phyloP scores from a whole-genome alignment of 2,797 vertebrate species.

The Sebastes umbrosus region DNA sequence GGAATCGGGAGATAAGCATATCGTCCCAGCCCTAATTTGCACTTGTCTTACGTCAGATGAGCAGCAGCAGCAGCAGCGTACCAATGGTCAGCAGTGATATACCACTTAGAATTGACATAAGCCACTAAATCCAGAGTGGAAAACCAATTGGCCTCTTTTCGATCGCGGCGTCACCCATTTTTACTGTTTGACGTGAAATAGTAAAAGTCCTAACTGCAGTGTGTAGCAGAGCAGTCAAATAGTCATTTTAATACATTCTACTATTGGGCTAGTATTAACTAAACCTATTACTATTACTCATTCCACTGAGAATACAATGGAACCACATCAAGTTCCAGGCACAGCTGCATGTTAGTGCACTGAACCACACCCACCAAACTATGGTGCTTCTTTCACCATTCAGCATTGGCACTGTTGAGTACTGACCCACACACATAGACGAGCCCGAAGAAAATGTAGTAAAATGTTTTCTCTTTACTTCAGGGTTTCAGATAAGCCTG shows the following conservation, averaged over 20 bases:
- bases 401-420: neutral
- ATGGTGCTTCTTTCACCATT: neutral
- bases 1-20: neutral
- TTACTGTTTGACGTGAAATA: neutral
- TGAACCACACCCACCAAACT: neutral
- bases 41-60: neutral
- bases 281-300: neutral
- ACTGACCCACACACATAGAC: neutral
- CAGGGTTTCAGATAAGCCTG: constrained; percentile 93
- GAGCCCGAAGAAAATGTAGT: constrained; percentile 55
- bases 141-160: neutral
- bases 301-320: neutral
- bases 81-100: neutral
- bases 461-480: constrained; percentile 85
- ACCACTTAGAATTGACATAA: neutral
- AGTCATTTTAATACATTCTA: neutral
- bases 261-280: neutral
- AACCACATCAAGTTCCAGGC: neutral
- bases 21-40: neutral
- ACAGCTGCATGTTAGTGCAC: neutral
- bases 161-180: neutral
- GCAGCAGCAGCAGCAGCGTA: neutral
- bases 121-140: neutral
- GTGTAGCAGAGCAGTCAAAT: neutral
- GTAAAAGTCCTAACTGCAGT: neutral